Evolutionary conservation across 2,888 invertebrate species (phyloP), one percentile per base, ranked within the genome.

Genomic region (Lydus trimaculatus): DNA sequence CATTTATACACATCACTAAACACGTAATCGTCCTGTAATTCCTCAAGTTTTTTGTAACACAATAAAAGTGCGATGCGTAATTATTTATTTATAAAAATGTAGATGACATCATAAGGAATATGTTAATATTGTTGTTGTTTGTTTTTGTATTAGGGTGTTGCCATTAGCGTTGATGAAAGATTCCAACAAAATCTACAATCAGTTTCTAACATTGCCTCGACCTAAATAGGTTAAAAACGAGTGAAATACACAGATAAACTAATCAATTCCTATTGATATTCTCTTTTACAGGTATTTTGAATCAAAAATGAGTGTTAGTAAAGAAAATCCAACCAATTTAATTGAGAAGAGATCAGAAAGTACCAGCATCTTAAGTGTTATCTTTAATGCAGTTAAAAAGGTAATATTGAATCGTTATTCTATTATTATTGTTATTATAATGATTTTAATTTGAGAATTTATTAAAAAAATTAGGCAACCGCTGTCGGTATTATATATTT

Each of bases 401-500:
- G 89, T 89, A 81, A 80, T 80, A 63, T 68, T 7, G 6, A n/a
- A 23, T 23, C 5, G 13, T 9, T 13, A 13, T 52, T 52, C 3
- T 2, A 48, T 9, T 13, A 33, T 9, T 58, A 11, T 33, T 58
- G 13, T 56, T n/a, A 58, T 43, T 66, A 33, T 59, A 28, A 72
- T 23, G 64, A n/a, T n/a, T n/a, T n/a, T n/a, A n/a, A n/a, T n/a
- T n/a, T n/a, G n/a, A n/a, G n/a, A n/a, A n/a, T n/a, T n/a, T n/a
- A n/a, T n/a, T n/a, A n/a, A n/a, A n/a, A 70, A 8, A 76, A 84
- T 73, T 81, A 90, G 90, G 88, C 92, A 59, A 89, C 91, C 63
- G 87, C 93, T 64, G 92, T 94, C 31, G 93, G 94, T 28, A 86
- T 90, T 9, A 91, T 94, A 58, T 95, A 95, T 85, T 84, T 94